Evolutionary conservation across 2,797 vertebrate species (phyloP).

Genomic region (Okamejei kenojei): DNA sequence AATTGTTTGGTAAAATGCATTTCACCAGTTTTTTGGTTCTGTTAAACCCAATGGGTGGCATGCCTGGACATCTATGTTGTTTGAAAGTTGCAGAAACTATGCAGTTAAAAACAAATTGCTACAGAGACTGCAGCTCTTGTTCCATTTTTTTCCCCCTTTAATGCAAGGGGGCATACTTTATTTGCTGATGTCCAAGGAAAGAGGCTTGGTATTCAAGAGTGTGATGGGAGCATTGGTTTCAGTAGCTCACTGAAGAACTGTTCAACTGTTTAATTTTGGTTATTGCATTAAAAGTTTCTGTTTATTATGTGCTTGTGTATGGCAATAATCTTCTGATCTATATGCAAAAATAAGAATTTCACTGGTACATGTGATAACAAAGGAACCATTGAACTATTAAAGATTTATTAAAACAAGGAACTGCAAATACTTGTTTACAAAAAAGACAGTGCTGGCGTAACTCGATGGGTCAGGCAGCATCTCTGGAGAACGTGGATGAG

Average conservation of each 20-base stretch:
- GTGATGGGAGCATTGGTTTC: neutral
- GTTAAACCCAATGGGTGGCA: neutral
- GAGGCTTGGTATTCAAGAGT: neutral
- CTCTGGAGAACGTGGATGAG: no score
- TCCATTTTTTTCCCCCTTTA: no score
- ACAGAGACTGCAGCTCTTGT: neutral
- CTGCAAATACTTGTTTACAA: no score
- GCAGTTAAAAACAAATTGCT: neutral
- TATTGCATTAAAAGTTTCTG: neutral
- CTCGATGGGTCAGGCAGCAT: no score
- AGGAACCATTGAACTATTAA: no score
- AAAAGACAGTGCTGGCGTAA: no score
- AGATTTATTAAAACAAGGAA: no score
- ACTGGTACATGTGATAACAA: no score
- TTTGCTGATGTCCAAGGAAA: neutral
- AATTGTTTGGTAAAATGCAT: neutral
- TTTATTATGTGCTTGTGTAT: no score
- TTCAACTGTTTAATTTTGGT: neutral
- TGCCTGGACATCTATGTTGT: neutral
- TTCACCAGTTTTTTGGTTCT: neutral
- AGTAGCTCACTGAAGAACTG: neutral
- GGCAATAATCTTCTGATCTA: no score
- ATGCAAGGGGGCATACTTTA: neutral
- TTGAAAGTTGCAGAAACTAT: neutral
- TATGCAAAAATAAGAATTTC: no score